Evolutionary conservation across 1,140 invertebrate species (phyloP).

Genomic region (Drosophila suzukii): DNA sequence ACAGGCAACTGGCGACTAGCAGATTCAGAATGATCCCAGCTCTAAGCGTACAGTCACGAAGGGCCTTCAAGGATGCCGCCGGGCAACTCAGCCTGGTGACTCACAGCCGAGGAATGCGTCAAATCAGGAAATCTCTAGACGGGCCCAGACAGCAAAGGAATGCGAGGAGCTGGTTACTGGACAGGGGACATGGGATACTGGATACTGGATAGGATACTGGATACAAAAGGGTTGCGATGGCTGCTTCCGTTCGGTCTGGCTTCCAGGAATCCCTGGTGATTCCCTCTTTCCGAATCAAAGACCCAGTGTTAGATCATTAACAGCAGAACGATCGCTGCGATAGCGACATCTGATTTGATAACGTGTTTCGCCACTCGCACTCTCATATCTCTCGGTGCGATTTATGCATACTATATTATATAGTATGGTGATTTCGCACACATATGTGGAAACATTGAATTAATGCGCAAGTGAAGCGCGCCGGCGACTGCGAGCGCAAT

Average conservation of each 20-base stretch:
- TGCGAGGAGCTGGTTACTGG: background rate
- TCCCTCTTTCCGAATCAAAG: background rate
- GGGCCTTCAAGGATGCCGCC: conserved; percentile 49
- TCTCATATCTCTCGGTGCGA: conserved; percentile 6
- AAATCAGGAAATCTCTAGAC: conserved; percentile 30
- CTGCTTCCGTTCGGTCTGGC: background rate
- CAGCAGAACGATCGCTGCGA: background rate
- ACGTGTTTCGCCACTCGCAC: conserved; percentile 21
- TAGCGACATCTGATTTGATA: conserved; percentile 32
- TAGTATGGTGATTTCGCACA: conserved; percentile 33
- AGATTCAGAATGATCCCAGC: background rate
- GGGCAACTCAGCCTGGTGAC: conserved; percentile 23
- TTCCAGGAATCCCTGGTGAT: conserved; percentile 27
- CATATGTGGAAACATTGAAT: conserved; percentile 17
- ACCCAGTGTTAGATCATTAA: background rate
- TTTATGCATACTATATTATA: conserved; percentile 12
- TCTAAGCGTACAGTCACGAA: conserved; percentile 40
- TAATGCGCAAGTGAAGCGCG: conserved; percentile 20
- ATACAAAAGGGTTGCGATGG: background rate
- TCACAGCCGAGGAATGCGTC: conserved; percentile 41
- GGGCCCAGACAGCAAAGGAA: background rate
- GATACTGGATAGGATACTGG: background rate
- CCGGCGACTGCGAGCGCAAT: conserved; percentile 18
- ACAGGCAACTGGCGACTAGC: background rate
- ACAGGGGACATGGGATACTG: background rate